phyloP scores from a whole-genome alignment of 1,140 invertebrate species.

The Laupala kohalensis region DNA sequence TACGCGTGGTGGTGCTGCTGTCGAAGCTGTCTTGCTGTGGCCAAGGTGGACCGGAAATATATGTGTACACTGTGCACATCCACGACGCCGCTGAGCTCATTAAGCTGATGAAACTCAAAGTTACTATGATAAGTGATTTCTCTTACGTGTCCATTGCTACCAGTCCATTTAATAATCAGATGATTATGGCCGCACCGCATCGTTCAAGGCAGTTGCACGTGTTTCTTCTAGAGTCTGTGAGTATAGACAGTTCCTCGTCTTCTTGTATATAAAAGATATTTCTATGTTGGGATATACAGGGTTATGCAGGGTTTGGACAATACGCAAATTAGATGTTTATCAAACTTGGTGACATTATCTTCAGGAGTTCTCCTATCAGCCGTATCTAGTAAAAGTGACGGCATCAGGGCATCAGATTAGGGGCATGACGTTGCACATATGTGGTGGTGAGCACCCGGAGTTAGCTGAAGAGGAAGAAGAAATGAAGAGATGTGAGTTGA shows the following conservation, averaged over 20 bases:
- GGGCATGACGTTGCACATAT: background rate
- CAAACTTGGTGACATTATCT: too few species aligned
- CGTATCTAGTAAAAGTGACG: background rate
- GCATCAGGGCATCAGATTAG: background rate
- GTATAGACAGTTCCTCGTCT: background rate
- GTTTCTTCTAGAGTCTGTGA: background rate
- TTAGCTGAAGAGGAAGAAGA: too few species aligned
- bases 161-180: background rate
- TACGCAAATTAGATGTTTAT: too few species aligned
- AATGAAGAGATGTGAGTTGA: too few species aligned
- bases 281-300: too few species aligned
- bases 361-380: too few species aligned
- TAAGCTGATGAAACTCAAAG: background rate
- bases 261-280: too few species aligned
- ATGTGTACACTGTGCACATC: background rate
- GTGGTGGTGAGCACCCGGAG: too few species aligned
- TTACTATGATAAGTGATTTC: background rate
- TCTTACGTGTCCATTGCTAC: background rate
- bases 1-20: background rate
- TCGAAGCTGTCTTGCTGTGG: background rate
- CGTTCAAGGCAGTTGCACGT: background rate
- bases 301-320: too few species aligned
- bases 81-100: background rate
- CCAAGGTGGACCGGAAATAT: background rate
- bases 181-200: background rate